Conservation (phyloP, 2,113 vertebrate genomes). For the Hyperoodon ampullatus region DNA sequence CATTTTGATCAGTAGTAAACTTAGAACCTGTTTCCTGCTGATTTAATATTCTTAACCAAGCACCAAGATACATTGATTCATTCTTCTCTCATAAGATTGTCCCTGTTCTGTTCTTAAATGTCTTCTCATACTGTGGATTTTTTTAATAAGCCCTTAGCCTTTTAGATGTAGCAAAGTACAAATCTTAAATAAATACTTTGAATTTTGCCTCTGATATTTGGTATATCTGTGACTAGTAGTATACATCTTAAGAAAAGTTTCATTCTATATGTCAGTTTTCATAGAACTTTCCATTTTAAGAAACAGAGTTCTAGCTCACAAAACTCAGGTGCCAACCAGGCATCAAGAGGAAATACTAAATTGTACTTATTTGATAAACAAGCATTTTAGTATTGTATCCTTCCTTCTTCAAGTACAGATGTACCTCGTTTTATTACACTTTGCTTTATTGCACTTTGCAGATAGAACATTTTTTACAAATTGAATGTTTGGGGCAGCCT, state of each 20-base stretch:
- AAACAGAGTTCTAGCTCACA: not conserved
- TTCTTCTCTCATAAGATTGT: slow-evolving; percentile 32
- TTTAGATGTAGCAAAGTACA: slow-evolving; percentile 34
- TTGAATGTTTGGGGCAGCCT: not conserved
- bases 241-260: not conserved
- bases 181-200: slow-evolving; percentile 41
- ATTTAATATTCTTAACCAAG: slow-evolving; percentile 35
- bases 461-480: not conserved
- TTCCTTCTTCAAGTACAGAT: not conserved
- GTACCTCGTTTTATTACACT: not conserved
- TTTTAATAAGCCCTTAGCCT: slow-evolving; percentile 6
- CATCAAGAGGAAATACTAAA: not conserved
- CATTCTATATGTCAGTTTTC: not conserved
- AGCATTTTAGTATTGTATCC: not conserved
- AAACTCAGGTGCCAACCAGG: not conserved
- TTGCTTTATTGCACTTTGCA: not conserved
- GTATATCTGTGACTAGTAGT: not conserved
- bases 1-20: slow-evolving; percentile 40
- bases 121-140: not conserved
- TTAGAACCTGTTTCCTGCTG: not conserved
- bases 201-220: slow-evolving; percentile 22
- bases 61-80: not conserved
- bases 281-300: slow-evolving; percentile 44
- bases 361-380: slow-evolving; percentile 25
- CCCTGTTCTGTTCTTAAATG: slow-evolving; percentile 25